Conservation (phyloP, 2,113 vertebrate genomes). For the Siniperca knerii region DNA sequence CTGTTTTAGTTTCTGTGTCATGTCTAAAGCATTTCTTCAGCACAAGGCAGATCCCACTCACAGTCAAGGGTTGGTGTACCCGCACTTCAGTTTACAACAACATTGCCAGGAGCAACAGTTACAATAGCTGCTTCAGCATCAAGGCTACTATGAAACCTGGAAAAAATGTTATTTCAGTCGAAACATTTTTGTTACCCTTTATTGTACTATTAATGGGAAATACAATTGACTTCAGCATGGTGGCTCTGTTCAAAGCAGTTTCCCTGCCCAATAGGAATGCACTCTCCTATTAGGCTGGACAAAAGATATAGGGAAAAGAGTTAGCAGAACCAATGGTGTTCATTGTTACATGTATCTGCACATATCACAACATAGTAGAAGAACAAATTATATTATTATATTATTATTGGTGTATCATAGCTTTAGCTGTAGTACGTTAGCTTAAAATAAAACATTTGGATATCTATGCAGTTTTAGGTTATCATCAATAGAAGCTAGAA, state of each 20-base stretch:
- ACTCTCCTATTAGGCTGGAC: background rate
- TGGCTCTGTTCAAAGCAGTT: background rate
- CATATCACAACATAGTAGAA: background rate
- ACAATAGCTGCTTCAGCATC: constrained; percentile 19
- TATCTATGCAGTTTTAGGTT: background rate
- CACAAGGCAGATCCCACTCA: constrained; percentile 24
- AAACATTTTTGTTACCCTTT: constrained; percentile 15
- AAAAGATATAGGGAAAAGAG: background rate
- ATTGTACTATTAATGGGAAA: constrained; percentile 1
- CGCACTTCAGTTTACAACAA: constrained; percentile 19
- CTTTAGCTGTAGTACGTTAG: background rate
- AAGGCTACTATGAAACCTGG: background rate
- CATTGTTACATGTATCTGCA: background rate
- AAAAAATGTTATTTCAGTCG: constrained; percentile 1
- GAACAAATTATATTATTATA: background rate
- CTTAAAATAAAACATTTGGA: background rate
- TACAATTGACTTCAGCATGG: background rate
- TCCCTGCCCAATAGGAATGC: background rate
- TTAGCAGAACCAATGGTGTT: background rate
- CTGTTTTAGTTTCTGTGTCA: constrained; percentile 17
- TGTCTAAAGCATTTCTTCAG: constrained; percentile 11
- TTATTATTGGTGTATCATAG: background rate
- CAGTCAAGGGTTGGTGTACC: constrained; percentile 11
- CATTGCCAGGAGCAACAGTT: constrained; percentile 34
- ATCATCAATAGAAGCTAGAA: background rate